Evolutionary conservation across 2,113 vertebrate species (phyloP).

Genomic region (Carassius auratus): DNA sequence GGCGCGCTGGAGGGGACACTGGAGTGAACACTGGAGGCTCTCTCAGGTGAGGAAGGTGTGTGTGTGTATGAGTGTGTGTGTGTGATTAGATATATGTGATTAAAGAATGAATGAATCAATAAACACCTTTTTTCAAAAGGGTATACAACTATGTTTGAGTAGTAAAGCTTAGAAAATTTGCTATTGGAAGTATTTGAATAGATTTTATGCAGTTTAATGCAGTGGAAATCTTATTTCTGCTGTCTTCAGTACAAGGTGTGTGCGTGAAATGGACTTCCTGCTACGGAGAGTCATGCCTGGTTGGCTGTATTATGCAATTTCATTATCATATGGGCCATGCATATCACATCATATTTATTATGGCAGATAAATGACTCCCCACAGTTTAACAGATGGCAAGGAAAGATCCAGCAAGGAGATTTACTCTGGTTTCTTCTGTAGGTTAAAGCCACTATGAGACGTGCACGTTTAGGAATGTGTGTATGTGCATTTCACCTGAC

Average conservation of each 20-base stretch:
- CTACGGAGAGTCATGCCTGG: conserved; percentile 7
- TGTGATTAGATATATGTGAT: no score
- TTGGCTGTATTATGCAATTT: conserved; percentile 22
- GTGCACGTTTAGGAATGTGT: background rate
- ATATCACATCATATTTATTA: conserved; percentile 28
- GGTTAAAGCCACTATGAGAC: background rate
- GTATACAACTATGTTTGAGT: no score
- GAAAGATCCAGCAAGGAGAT: conserved; percentile 31
- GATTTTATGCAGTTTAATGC: background rate
- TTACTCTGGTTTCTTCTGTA: background rate
- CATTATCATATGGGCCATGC: background rate
- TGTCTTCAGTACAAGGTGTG: background rate
- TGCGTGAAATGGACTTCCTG: conserved; percentile 1
- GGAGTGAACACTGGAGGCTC: no score
- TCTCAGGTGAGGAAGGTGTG: no score
- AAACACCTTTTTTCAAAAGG: no score
- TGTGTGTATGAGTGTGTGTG: no score
- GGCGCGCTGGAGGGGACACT: no score
- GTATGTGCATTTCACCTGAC: conserved; percentile 73
- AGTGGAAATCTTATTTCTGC: background rate
- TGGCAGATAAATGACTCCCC: conserved; percentile 28
- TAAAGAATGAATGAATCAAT: no score
- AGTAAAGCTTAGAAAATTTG: no score
- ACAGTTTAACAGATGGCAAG: conserved; percentile 47
- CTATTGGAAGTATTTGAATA: no score